These are phyloP conservation scores for Melanchra persicariae DNA, from an alignment of 2,888 invertebrate genomes.

Conservation along the genomic window DNA sequence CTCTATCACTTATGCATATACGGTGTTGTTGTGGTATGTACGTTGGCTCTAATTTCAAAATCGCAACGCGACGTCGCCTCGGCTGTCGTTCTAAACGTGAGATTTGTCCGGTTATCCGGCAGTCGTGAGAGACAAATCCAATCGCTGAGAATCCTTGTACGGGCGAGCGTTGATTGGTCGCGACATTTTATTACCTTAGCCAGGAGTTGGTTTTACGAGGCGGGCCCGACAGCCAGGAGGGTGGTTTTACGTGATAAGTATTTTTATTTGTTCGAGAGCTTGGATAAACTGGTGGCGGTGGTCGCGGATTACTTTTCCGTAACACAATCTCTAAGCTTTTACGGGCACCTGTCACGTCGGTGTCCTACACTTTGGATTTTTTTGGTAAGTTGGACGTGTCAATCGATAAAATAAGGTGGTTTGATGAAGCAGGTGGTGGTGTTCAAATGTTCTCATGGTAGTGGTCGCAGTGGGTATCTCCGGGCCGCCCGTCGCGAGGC, in stretches of 20 bases:
- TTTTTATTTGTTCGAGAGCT: constrained; percentile 82
- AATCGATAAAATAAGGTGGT: constrained; percentile 54
- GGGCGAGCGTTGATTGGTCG: constrained; percentile 74
- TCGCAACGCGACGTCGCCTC: constrained; percentile 41
- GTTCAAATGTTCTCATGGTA: constrained; percentile 36
- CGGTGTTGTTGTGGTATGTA: constrained; percentile 55
- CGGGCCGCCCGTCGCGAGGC: constrained; percentile 64
- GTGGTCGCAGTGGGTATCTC: constrained; percentile 45
- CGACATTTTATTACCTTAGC: constrained; percentile 77
- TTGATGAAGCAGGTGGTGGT: constrained; percentile 49
- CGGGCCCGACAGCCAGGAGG: constrained; percentile 63
- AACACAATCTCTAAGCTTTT: constrained; percentile 80
- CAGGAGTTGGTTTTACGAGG: constrained; percentile 69
- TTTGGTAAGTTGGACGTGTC: constrained; percentile 35
- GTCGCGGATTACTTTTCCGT: constrained; percentile 76
- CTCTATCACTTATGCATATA: constrained; percentile 71
- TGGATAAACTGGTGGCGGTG: constrained; percentile 73
- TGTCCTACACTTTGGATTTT: constrained; percentile 58
- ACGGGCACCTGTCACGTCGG: constrained; percentile 74
- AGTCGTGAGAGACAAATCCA: constrained; percentile 72
- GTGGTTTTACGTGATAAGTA: constrained; percentile 83
- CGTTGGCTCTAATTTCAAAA: constrained; percentile 65
- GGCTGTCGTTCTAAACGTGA: constrained; percentile 54
- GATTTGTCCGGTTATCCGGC: constrained; percentile 65
- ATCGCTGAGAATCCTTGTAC: constrained; percentile 68